A percentile compares a stretch with the other conserved stretches of the same genome.
Conservation (phyloP, 2,888 invertebrate species). For the Caenorhabditis imperialis region DNA sequence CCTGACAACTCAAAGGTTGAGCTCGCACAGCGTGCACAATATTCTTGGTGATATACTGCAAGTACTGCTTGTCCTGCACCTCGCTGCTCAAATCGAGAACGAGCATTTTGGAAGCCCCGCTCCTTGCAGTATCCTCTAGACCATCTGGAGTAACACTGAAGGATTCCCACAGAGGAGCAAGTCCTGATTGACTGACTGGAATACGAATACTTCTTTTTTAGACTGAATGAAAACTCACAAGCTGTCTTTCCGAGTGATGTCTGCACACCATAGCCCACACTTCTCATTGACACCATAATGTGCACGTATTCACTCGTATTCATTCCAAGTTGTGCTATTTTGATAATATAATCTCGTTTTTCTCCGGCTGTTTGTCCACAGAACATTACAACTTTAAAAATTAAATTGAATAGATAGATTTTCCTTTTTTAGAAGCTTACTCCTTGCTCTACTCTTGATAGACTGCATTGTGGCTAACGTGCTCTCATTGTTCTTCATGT, state of each 20-base stretch:
- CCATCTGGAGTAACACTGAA: conserved; percentile 23
- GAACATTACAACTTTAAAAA: conserved; percentile 25
- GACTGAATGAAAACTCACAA: background rate
- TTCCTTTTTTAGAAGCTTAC: conserved; percentile 2
- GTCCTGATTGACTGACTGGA: conserved; percentile 26
- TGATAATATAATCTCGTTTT: conserved; percentile 35
- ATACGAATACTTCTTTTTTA: background rate
- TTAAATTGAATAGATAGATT: too few relatives aligned
- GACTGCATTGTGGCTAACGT: conserved; percentile 1
- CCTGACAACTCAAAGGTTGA: conserved; percentile 37
- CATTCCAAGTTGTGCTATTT: conserved; percentile 18
- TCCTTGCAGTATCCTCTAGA: conserved; percentile 16
- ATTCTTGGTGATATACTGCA: conserved; percentile 30
- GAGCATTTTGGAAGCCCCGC: conserved; percentile 25
- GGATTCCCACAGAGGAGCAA: conserved; percentile 33
- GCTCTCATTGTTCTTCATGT: background rate
- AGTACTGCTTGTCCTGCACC: conserved; percentile 26
- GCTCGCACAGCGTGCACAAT: conserved; percentile 26
- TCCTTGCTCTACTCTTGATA: conserved; percentile 23
- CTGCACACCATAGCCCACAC: conserved; percentile 35
- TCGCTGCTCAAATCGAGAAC: conserved; percentile 41
- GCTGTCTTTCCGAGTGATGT: conserved; percentile 11
- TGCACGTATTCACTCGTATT: conserved; percentile 34
- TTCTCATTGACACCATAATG: conserved; percentile 36
- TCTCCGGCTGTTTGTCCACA: conserved; percentile 28